phyloP scores from a whole-genome alignment of 2,113 vertebrate genomes.

The Microcebus jonahi region DNA sequence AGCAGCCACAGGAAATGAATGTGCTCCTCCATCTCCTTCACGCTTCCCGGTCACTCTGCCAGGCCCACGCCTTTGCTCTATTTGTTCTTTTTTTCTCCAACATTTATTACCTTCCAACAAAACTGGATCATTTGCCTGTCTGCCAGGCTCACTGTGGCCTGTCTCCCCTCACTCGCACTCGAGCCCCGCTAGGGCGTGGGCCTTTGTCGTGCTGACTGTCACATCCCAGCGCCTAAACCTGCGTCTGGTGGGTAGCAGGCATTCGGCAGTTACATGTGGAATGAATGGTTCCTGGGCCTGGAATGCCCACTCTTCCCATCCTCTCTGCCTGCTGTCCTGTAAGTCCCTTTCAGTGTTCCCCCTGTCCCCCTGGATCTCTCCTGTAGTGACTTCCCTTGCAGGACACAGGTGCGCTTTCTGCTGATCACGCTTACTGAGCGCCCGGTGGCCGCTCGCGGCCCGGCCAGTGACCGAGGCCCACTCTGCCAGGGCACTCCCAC shows the following conservation, averaged over 20 bases:
- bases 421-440: not conserved
- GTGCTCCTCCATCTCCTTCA: not conserved
- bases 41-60: not conserved
- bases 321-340: not conserved
- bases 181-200: accelerated
- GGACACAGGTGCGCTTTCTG: accelerated
- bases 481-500: not conserved
- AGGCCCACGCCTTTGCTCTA: not conserved
- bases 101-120: not conserved
- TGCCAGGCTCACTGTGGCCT: not conserved
- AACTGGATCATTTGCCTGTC: not conserved
- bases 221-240: not conserved
- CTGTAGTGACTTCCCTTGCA: not conserved
- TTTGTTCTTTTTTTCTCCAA: not conserved
- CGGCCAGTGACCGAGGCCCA: accelerated
- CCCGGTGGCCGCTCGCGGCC: accelerated
- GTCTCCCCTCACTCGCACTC: not conserved
- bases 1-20: not conserved
- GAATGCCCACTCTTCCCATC: not conserved
- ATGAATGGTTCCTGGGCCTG: not conserved
- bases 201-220: not conserved
- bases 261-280: not conserved
- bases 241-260: not conserved
- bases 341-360: not conserved
- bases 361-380: not conserved